Percentiles rank a stretch among this genome's conserved stretches.
phyloP scores from a whole-genome alignment of 1,140 invertebrate genomes.

The Drosophila auraria region DNA sequence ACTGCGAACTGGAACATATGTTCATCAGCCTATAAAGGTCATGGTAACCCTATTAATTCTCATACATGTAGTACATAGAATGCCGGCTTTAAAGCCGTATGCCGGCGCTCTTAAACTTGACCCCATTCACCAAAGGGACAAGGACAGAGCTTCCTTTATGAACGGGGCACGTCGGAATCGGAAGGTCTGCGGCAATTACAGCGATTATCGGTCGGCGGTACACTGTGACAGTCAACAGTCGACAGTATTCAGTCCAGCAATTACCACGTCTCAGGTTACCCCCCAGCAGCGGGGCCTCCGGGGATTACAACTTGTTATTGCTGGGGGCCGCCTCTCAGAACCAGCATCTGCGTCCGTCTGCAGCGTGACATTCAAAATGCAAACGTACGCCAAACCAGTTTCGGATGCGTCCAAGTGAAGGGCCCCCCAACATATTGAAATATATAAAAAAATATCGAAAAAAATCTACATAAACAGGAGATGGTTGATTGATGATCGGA shows the following conservation, averaged over 20 bases:
- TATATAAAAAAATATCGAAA: not conserved
- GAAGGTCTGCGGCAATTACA: conserved; percentile 45
- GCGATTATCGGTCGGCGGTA: conserved; percentile 43
- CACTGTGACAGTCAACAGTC: conserved; percentile 1
- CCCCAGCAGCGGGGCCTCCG: not conserved
- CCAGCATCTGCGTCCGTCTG: conserved; percentile 41
- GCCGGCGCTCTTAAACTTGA: conserved; percentile 68
- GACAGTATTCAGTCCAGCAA: conserved; percentile 31
- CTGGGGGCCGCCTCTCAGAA: conserved; percentile 42
- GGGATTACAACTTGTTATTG: conserved; percentile 52
- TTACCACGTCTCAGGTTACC: conserved; percentile 41
- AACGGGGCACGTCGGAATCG: conserved; percentile 45
- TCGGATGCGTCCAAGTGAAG: conserved; percentile 56
- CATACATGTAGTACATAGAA: conserved; percentile 3
- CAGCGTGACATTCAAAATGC: conserved; percentile 62
- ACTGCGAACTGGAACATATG: not conserved
- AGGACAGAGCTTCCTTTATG: conserved; percentile 48
- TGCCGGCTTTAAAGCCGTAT: not conserved
- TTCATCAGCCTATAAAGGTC: not conserved
- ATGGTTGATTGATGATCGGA: conserved; percentile 51
- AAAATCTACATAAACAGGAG: conserved; percentile 39
- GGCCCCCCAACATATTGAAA: conserved; percentile 8
- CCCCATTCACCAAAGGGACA: conserved; percentile 54
- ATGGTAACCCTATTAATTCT: conserved; percentile 1
- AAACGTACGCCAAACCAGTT: conserved; percentile 57